Base-by-base conservation (phyloP, 1,140 invertebrate genomes). In the Bathynomus jamesi region DNA sequence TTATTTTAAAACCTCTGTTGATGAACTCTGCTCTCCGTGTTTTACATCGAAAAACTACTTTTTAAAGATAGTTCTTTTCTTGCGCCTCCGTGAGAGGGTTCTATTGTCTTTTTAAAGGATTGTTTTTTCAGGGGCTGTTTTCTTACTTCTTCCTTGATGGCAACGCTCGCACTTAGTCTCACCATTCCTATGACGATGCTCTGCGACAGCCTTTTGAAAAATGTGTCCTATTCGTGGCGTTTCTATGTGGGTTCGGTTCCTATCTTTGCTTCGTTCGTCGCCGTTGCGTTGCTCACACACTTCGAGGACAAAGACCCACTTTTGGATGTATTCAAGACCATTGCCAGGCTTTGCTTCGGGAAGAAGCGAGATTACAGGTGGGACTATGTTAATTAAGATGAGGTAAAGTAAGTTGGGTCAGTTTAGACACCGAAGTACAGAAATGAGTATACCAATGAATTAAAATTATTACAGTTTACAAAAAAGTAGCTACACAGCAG, bases 301-400 rank as follows among this genome's bases (percentile, higher is more conserved):
- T 93, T 90, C 79, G 91, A 94, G 79, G 91, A 91, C 80, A 91
- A 90, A 87, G 93, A 95, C 84, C 92, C 93, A 65, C 85, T 91
- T 21, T 67, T 74, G 71, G 77, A 53, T 53, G 40, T 11, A 1
- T 53, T 53, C 21, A 53, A 53, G 5, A 17, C 21, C 40, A 17
- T 53, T 21, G 5, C 21, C 2, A 53, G 40, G 5, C 21, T 53
- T 53, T 53, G 40, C 21, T 53, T 11, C 21, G 21, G 21, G 21
- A 53, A 21, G 21, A 53, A 53, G 40, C 13, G 21, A 53, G 40
- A 53, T 53, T 53, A 53, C 21, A 53, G 40, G 40, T 53, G 21
- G 21, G 2, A 53, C 21, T 53, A 8, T 40, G 7, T 40, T 40
- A n/a, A n/a, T n/a, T n/a, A n/a, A n/a, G 13, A 17, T 53, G 40